Percentiles rank a stretch among this genome's conserved stretches.
phyloP scores from a whole-genome alignment of 1,140 invertebrate genomes.

The Drosophila grimshawi region DNA sequence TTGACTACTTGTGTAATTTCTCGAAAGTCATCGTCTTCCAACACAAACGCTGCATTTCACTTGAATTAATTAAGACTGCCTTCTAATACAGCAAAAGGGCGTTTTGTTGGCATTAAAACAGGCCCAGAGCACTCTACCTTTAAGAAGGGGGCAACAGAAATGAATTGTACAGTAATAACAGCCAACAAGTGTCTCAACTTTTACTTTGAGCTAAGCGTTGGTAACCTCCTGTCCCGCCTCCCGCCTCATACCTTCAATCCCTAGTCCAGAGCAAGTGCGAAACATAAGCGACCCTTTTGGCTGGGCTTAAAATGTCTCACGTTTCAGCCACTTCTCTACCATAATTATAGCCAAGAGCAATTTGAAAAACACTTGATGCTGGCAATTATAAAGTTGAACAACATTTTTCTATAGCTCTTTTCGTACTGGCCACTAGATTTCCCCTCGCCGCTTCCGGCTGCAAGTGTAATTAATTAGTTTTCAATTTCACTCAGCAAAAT shows the following conservation, averaged over 20 bases:
- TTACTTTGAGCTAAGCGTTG: constrained; percentile 40
- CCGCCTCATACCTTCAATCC: background rate
- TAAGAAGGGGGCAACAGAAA: constrained; percentile 42
- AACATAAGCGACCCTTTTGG: constrained; percentile 56
- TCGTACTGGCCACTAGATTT: background rate
- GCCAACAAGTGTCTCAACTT: constrained; percentile 79
- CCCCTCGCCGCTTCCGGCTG: constrained; percentile 58
- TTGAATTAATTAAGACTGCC: constrained; percentile 64
- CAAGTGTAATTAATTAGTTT: constrained; percentile 83
- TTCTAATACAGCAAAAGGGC: constrained; percentile 20
- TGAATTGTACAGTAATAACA: constrained; percentile 27
- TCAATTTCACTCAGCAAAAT: constrained; percentile 80
- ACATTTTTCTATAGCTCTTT: constrained; percentile 70
- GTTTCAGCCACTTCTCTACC: constrained; percentile 78
- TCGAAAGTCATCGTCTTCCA: background rate
- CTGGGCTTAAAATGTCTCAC: constrained; percentile 73
- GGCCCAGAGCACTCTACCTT: constrained; percentile 12
- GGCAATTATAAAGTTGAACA: constrained; percentile 83
- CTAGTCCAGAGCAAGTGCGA: constrained; percentile 29
- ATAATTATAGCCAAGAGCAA: constrained; percentile 82
- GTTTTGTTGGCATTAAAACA: constrained; percentile 15
- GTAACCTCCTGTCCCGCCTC: background rate
- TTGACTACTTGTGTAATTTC: background rate
- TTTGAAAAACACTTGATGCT: constrained; percentile 83
- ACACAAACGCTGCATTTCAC: constrained; percentile 11